These are phyloP conservation scores for Oostethus manadensis DNA, from an alignment of 2,113 vertebrate species.

Conservation along the genomic window DNA sequence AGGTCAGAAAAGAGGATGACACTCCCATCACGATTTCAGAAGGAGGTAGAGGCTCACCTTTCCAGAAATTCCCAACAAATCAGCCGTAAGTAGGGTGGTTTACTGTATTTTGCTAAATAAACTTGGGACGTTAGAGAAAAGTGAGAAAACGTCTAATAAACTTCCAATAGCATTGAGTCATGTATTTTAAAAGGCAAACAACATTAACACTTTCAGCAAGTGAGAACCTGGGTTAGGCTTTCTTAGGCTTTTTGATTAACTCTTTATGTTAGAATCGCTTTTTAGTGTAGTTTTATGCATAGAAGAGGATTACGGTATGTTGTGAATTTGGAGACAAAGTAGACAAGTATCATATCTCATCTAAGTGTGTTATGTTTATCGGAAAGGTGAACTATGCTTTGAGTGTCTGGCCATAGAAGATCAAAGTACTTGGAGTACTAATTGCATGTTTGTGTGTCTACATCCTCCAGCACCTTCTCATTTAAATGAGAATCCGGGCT, in stretches of 20 bases:
- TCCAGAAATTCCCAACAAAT: slow-evolving; percentile 64
- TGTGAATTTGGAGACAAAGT: no score
- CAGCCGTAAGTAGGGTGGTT: slow-evolving; percentile 53
- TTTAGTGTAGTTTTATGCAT: no score
- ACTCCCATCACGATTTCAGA: slow-evolving; percentile 70
- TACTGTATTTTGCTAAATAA: background rate
- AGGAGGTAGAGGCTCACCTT: slow-evolving; percentile 72
- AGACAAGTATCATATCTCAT: no score
- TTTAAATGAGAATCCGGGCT: slow-evolving; percentile 51
- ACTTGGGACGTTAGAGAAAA: no score
- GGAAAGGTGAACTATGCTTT: no score
- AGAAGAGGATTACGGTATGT: no score
- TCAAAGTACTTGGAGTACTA: slow-evolving; percentile 18
- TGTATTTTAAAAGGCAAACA: background rate
- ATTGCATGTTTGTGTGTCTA: background rate
- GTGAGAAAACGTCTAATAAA: slow-evolving; percentile 5
- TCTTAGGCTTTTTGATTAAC: no score
- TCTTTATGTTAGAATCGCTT: no score
- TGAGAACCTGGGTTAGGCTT: no score
- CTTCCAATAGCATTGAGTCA: slow-evolving; percentile 3
- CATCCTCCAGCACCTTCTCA: slow-evolving; percentile 45
- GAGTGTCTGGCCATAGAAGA: slow-evolving; percentile 1
- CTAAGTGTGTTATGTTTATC: no score
- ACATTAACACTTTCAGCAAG: no score
- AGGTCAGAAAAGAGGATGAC: slow-evolving; percentile 73